Evolutionary conservation across 2,888 invertebrate species (phyloP).

Genomic region (Sphaerophoria rueppellii): DNA sequence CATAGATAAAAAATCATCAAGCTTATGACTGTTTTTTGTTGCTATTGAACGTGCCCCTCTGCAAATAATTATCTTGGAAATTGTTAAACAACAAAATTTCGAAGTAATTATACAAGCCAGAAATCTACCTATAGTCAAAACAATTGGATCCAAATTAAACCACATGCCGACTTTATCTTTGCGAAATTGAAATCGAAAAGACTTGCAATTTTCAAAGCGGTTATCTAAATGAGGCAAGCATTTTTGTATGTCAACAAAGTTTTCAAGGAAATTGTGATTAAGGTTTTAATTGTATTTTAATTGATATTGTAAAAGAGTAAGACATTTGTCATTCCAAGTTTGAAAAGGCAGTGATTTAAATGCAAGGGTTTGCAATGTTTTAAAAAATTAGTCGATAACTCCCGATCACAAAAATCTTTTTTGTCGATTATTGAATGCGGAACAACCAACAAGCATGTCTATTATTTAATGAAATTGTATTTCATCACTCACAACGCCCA

Average conservation of each 20-base stretch:
- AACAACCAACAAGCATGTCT: no score
- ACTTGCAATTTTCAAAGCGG: not conserved
- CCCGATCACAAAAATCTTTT: no score
- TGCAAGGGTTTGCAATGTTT: no score
- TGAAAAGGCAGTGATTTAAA: no score
- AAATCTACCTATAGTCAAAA: not conserved
- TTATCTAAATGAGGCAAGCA: no score
- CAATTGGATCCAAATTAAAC: not conserved
- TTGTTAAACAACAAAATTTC: not conserved
- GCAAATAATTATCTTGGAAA: constrained; percentile 8
- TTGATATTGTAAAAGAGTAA: not conserved
- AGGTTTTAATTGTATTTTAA: not conserved
- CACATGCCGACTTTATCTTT: not conserved
- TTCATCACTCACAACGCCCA: no score
- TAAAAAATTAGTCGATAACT: no score
- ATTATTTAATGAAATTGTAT: no score
- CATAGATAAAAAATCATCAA: constrained; percentile 29
- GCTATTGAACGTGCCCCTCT: constrained; percentile 11
- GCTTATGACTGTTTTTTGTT: constrained; percentile 3
- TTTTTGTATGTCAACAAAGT: not conserved
- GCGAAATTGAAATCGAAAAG: not conserved
- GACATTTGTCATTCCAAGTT: no score
- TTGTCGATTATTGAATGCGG: no score
- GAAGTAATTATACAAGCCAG: constrained; percentile 2
- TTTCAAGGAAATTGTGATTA: constrained; percentile 1